Conservation (phyloP, 2,797 vertebrate genomes). For the Etheostoma nigrum region DNA sequence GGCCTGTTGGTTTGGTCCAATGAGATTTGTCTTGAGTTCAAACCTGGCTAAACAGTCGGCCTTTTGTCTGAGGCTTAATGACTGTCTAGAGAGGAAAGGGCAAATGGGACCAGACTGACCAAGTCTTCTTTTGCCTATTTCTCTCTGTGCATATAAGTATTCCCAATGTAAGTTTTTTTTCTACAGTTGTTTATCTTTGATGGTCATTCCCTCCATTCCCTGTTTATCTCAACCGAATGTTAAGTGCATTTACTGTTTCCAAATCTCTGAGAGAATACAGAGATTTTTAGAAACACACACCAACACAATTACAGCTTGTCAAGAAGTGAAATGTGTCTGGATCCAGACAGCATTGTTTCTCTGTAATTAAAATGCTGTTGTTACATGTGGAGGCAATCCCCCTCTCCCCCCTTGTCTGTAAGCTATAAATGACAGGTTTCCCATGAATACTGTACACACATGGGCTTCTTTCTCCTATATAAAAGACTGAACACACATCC, state of each 20-base stretch:
- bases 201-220: background rate
- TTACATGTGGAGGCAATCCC: slow-evolving; percentile 22
- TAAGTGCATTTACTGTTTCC: slow-evolving; percentile 34
- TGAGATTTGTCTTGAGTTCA: slow-evolving; percentile 45
- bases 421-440: slow-evolving; percentile 44
- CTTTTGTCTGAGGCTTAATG: slow-evolving; percentile 72
- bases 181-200: slow-evolving; percentile 24
- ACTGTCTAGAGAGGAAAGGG: slow-evolving; percentile 66
- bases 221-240: slow-evolving; percentile 16
- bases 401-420: background rate
- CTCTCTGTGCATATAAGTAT: slow-evolving; percentile 17
- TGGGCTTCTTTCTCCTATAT: slow-evolving; percentile 20
- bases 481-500: slow-evolving; percentile 54
- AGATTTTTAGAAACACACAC: slow-evolving; percentile 16
- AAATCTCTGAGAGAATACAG: slow-evolving; percentile 6
- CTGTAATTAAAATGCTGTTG: slow-evolving; percentile 34
- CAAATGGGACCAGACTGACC: slow-evolving; percentile 47
- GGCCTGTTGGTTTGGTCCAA: slow-evolving; percentile 38
- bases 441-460: slow-evolving; percentile 49
- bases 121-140: slow-evolving; percentile 23
- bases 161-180: slow-evolving; percentile 10
- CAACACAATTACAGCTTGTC: slow-evolving; percentile 23
- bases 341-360: slow-evolving; percentile 48
- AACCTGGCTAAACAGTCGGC: slow-evolving; percentile 67
- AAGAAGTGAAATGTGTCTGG: slow-evolving; percentile 39